A percentile compares a stretch with the other conserved stretches of the same genome.
Evolutionary conservation across 2,797 vertebrate genomes (phyloP).

Genomic region (Apogon hyalosoma): DNA sequence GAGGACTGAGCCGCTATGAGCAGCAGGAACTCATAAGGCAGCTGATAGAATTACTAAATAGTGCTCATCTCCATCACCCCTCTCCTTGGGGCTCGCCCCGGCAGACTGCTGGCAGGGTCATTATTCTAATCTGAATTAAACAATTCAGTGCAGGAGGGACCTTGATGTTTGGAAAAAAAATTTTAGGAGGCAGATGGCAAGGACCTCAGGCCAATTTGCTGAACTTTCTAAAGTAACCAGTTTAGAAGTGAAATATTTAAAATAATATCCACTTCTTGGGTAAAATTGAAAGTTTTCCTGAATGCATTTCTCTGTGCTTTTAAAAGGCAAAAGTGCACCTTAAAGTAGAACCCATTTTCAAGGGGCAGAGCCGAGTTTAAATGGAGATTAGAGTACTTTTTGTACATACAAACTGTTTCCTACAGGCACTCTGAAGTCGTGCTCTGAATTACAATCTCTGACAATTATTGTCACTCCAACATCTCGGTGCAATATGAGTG

Average conservation of each 20-base stretch:
- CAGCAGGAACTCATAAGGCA: conserved; percentile 50
- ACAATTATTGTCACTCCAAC: conserved; percentile 49
- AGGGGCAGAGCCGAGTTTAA: conserved; percentile 58
- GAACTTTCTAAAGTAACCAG: conserved; percentile 49
- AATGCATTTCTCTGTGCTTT: conserved; percentile 55
- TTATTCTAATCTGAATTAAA: conserved; percentile 64
- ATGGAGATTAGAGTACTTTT: conserved; percentile 71
- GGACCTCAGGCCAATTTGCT: conserved; percentile 41
- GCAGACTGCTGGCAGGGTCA: conserved; percentile 51
- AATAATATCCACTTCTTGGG: conserved; percentile 47
- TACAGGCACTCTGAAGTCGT: conserved; percentile 53
- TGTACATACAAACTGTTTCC: conserved; percentile 65
- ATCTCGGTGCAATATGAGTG: conserved; percentile 35
- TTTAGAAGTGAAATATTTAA: conserved; percentile 52
- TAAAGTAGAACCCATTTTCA: conserved; percentile 54
- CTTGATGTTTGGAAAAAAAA: conserved; percentile 36
- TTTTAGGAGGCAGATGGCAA: conserved; percentile 40
- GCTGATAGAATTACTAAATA: conserved; percentile 75
- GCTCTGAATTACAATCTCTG: conserved; percentile 66
- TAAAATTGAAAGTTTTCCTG: conserved; percentile 55
- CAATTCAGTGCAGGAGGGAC: conserved; percentile 34
- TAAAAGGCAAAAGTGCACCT: conserved; percentile 48
- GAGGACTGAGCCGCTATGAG: conserved; percentile 54
- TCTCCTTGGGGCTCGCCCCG: conserved; percentile 33
- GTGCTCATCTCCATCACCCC: conserved; percentile 43